phyloP scores from a whole-genome alignment of 37 sponge, comb jelly and placozoan species.

The Lycopodina hypogea region DNA sequence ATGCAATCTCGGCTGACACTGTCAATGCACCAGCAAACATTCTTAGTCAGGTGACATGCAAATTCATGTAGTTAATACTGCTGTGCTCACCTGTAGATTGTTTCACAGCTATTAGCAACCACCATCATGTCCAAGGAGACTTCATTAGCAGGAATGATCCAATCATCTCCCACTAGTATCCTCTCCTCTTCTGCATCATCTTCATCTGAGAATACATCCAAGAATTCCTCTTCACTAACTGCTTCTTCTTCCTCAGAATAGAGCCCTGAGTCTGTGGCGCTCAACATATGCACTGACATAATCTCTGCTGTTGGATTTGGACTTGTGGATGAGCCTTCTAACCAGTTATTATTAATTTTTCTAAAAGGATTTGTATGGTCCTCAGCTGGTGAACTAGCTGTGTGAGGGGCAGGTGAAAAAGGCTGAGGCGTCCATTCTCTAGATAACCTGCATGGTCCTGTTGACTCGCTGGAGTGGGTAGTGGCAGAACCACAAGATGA shows the following conservation, averaged over 20 bases:
- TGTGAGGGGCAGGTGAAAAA: too few species aligned
- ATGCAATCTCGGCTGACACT: too few species aligned
- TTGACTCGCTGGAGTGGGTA: too few species aligned
- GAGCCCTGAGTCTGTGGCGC: slow-evolving; percentile 11
- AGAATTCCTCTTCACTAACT: neutral
- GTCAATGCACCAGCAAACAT: too few species aligned
- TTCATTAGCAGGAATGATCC: slow-evolving; percentile 28
- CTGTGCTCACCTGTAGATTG: slow-evolving; percentile 41
- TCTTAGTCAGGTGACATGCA: neutral
- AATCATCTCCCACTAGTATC: slow-evolving; percentile 16
- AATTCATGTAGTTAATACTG: neutral
- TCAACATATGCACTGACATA: neutral
- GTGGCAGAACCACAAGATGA: too few species aligned
- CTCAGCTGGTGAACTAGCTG: too few species aligned
- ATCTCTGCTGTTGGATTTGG: too few species aligned
- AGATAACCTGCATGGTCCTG: too few species aligned
- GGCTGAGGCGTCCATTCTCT: too few species aligned
- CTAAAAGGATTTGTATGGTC: too few species aligned
- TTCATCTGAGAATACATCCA: slow-evolving; percentile 13
- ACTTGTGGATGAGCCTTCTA: neutral
- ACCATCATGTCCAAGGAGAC: slow-evolving; percentile 32
- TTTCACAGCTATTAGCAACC: slow-evolving; percentile 3
- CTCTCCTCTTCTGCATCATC: slow-evolving; percentile 27
- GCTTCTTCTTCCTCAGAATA: slow-evolving; percentile 14
- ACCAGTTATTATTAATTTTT: too few species aligned